Evolutionary conservation across 1,140 invertebrate genomes (phyloP).

Genomic region (Calliopsis andreniformis): DNA sequence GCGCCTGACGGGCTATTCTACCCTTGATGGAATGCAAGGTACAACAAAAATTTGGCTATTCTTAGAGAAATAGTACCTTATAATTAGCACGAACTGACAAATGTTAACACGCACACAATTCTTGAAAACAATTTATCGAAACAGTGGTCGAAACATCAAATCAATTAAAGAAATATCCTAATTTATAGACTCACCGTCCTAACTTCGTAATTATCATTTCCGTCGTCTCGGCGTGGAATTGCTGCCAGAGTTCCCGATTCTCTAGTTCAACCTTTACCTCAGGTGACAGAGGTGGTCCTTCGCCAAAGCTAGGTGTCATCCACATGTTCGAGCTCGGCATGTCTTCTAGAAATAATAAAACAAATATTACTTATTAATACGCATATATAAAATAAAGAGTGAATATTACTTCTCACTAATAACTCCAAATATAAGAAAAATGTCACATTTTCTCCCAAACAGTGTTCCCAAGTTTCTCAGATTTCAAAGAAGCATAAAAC

Average conservation of each 20-base stretch:
- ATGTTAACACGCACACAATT: no score
- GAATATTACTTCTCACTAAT: no score
- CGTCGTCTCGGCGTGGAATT: constrained; percentile 85
- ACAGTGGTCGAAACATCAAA: not conserved
- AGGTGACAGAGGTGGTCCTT: constrained; percentile 34
- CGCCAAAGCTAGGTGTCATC: constrained; percentile 20
- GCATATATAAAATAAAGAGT: no score
- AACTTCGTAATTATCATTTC: constrained; percentile 91
- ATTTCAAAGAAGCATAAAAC: not conserved
- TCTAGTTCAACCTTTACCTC: constrained; percentile 68
- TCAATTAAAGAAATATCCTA: not conserved
- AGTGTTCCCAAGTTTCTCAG: no score
- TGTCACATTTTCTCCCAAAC: no score
- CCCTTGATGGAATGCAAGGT: constrained; percentile 21
- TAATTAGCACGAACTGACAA: not conserved
- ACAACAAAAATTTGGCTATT: constrained; percentile 1
- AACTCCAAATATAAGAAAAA: not conserved
- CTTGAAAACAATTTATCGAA: not conserved
- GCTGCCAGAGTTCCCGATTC: constrained; percentile 81
- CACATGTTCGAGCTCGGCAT: constrained; percentile 39
- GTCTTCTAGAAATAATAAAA: constrained; percentile 55
- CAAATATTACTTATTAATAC: no score
- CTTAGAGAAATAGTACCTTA: not conserved
- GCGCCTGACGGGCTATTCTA: constrained; percentile 26
- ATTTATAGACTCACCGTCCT: constrained; percentile 83